Conservation (phyloP, 2,888 invertebrate genomes). For the Epicampocera succincta region DNA sequence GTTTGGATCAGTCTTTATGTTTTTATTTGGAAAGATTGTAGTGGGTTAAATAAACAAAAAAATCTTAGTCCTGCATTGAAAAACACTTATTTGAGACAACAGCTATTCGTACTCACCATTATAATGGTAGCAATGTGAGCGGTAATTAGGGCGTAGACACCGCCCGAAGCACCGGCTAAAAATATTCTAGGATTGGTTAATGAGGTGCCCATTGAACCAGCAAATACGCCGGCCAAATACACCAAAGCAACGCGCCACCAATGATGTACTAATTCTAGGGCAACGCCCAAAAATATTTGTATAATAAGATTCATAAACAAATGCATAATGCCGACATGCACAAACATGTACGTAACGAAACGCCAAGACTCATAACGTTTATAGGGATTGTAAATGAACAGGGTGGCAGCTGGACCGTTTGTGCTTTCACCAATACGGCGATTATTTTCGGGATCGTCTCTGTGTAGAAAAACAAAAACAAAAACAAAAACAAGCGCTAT, state of each 20-base stretch:
- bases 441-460: conserved; percentile 80
- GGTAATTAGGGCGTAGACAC: conserved; percentile 95
- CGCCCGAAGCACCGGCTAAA: conserved; percentile 96
- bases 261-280: conserved; percentile 97
- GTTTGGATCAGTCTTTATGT: too few relatives aligned
- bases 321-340: conserved; percentile 95
- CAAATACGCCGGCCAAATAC: conserved; percentile 91
- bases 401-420: conserved; percentile 89
- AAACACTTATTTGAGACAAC: too few relatives aligned
- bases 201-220: conserved; percentile 92
- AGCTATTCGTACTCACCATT: conserved; percentile 85
- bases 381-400: conserved; percentile 94
- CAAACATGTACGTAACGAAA: conserved; percentile 96
- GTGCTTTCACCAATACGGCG: conserved; percentile 80
- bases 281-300: conserved; percentile 95
- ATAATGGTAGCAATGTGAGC: conserved; percentile 96
- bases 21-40: too few relatives aligned
- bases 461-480: conserved; percentile 64
- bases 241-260: conserved; percentile 95
- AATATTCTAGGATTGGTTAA: conserved; percentile 90
- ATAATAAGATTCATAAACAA: conserved; percentile 94
- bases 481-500: not conserved
- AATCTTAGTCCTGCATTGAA: too few relatives aligned
- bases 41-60: too few relatives aligned
- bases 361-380: conserved; percentile 95